Conservation (phyloP, 2,113 vertebrate genomes). For the Anoura caudifer region DNA sequence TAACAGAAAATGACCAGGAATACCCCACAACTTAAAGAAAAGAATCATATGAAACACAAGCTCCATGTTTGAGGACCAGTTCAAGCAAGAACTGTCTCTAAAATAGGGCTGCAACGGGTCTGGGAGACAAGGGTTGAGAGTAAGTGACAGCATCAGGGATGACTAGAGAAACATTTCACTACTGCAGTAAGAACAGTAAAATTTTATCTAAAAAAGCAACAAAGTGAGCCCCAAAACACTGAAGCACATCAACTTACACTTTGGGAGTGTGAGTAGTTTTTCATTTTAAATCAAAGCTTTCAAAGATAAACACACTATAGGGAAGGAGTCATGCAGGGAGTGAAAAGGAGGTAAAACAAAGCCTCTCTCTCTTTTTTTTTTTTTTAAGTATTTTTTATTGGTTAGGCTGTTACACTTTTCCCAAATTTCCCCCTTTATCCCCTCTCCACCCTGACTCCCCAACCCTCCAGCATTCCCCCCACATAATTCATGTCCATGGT, state of each 20-base stretch:
- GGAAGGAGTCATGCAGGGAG: not conserved
- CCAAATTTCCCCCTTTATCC: too few species aligned
- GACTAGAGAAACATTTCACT: not conserved
- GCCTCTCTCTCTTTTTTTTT: not conserved
- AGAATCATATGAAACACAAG: not conserved
- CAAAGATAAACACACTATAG: slow-evolving; percentile 57
- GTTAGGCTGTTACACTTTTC: too few species aligned
- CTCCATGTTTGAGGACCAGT: not conserved
- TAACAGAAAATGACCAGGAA: not conserved
- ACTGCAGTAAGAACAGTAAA: not conserved
- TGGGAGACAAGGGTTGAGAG: not conserved
- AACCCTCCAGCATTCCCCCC: too few species aligned
- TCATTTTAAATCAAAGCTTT: slow-evolving; percentile 60
- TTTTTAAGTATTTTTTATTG: too few species aligned
- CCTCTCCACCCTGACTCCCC: too few species aligned
- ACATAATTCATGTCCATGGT: too few species aligned
- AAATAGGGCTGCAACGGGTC: not conserved
- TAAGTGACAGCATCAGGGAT: not conserved
- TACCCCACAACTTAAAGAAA: not conserved
- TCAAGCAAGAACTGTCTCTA: not conserved
- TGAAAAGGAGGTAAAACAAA: not conserved
- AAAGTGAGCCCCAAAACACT: not conserved
- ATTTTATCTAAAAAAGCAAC: slow-evolving; percentile 15
- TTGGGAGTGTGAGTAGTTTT: not conserved
- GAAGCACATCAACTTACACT: not conserved